Evolutionary conservation across 2,113 vertebrate species (phyloP), one percentile per base, ranked within the genome.

Genomic region (Upupa epops): DNA sequence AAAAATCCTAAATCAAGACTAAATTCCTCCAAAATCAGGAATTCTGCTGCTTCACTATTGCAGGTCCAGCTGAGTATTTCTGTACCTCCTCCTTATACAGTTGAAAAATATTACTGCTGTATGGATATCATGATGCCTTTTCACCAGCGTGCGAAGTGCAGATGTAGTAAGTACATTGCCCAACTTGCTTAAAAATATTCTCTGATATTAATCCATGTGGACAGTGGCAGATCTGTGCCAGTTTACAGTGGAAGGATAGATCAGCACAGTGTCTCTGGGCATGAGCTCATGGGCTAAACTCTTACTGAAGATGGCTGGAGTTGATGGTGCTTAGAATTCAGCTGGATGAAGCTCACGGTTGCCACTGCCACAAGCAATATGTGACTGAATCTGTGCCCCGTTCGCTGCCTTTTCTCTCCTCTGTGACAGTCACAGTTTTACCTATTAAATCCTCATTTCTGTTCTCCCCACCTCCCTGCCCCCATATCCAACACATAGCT

Each of bases 301-400:
- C 48, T 29, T 17, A 5, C 54, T n/a, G 8, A 17, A 37, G 68
- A 6, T 1, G 1, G 16, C 8, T 28, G 63, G 74, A 36, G 28
- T 7, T 68, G 54, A 6, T 29, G 65, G 15, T 76, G 73, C 65
- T 66, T 60, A 19, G 40, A 6, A 24, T 34, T 14, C 34, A 72
- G 49, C 56, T 49, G 64, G 45, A n/a, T 61, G 71, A 2, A 58
- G 59, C 85, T 83, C 56, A 2, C 20, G 8, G 64, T 46, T 68
- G 48, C 18, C 55, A 2, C 34, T 48, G 0, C 1, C 3, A 10
- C 11, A 59, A 60, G 72, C 29, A 7, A 18, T 7, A 1, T 3
- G 0, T 54, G 61, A 17, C 15, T 61, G n/a, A 18, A 4, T 29
- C 79, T 52, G n/a, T 81, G 7, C 46, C 34, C 46, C n/a, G 9